Evolutionary conservation across 2,113 vertebrate genomes (phyloP).

Genomic region (Pheucticus melanocephalus): DNA sequence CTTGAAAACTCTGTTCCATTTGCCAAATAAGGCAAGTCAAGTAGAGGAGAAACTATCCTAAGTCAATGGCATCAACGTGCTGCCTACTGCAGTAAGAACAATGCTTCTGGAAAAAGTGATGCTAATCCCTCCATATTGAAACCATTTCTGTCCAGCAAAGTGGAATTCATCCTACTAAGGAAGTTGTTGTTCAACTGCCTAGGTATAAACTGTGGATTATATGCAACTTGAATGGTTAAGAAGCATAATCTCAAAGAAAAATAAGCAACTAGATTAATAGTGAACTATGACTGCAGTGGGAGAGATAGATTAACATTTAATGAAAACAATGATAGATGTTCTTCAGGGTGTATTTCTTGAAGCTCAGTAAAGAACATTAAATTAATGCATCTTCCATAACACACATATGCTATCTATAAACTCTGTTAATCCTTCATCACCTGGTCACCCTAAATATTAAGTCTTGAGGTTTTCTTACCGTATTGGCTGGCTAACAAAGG

Average conservation of each 20-base stretch:
- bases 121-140: not conserved
- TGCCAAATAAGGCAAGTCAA: not conserved
- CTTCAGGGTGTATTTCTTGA: not conserved
- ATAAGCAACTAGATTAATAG: not conserved
- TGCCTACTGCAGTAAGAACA: not conserved
- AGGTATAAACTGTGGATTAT: not conserved
- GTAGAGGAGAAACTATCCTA: not conserved
- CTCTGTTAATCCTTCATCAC: not conserved
- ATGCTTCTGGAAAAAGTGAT: not conserved
- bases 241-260: not conserved
- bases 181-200: not conserved
- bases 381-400: not conserved
- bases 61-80: not conserved
- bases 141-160: not conserved
- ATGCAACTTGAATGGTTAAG: not conserved
- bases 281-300: not conserved
- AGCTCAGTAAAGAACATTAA: not conserved
- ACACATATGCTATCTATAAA: not conserved
- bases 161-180: not conserved
- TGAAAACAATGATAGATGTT: not conserved
- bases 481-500: slow-evolving; percentile 86
- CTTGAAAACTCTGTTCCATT: not conserved
- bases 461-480: slow-evolving; percentile 72
- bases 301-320: not conserved
- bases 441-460: not conserved